A percentile compares a stretch with the other conserved stretches of the same genome.
Evolutionary conservation across 2,888 invertebrate species (phyloP).

Genomic region (Buathra laborator): DNA sequence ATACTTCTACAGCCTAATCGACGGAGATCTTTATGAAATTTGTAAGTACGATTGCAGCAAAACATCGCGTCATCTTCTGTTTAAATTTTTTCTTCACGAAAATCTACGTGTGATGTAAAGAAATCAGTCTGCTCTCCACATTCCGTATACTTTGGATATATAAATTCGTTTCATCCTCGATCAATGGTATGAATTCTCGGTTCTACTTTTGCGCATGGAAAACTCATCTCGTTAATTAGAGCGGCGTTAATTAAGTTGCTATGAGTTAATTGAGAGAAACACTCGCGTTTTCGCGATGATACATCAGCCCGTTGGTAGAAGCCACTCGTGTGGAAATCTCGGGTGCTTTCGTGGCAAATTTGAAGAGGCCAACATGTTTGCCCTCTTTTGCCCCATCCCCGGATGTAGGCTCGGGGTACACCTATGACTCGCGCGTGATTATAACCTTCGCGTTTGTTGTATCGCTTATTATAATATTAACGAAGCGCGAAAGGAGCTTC

Average conservation of each 20-base stretch:
- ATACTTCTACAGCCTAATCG: not conserved
- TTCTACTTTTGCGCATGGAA: too few species aligned
- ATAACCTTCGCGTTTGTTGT: slow-evolving; percentile 21
- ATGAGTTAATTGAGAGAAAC: slow-evolving; percentile 26
- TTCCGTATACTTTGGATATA: not conserved
- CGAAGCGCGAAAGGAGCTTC: slow-evolving; percentile 18
- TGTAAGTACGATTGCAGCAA: not conserved
- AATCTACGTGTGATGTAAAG: not conserved
- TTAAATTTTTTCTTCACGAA: not conserved
- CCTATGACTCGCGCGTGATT: slow-evolving; percentile 34
- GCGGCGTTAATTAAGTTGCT: slow-evolving; percentile 36
- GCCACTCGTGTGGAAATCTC: not conserved
- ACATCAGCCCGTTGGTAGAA: not conserved
- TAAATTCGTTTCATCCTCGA: not conserved
- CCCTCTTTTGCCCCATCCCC: not conserved
- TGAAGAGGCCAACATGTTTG: slow-evolving; percentile 24
- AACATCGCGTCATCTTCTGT: not conserved
- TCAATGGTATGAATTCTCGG: not conserved
- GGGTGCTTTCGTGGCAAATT: slow-evolving; percentile 33
- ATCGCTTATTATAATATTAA: slow-evolving; percentile 38
- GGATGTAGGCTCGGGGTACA: not conserved
- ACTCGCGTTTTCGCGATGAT: slow-evolving; percentile 9
- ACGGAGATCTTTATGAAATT: not conserved
- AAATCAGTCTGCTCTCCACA: not conserved
- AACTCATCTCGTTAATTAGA: slow-evolving; percentile 38